These are phyloP conservation scores for Drosophila helvetica DNA, from an alignment of 2,888 invertebrate species.

Conservation along the genomic window DNA sequence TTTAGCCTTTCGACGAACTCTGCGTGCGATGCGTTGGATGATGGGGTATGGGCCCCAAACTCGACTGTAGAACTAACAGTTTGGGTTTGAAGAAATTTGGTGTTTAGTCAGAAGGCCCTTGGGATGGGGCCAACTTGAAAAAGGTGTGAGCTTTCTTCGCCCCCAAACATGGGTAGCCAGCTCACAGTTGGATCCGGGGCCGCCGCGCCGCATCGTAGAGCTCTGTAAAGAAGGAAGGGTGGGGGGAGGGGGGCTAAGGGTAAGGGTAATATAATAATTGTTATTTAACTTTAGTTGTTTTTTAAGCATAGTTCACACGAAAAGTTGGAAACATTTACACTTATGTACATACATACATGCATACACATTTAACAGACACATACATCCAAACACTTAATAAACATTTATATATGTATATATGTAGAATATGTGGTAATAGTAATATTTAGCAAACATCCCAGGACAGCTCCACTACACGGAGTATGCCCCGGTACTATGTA, in stretches of 20 bases:
- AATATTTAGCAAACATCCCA: constrained; percentile 70
- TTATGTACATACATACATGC: constrained; percentile 72
- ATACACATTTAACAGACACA: constrained; percentile 57
- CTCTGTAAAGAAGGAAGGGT: constrained; percentile 23
- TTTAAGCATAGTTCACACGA: constrained; percentile 75
- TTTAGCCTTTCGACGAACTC: constrained; percentile 41
- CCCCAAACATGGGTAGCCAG: constrained; percentile 47
- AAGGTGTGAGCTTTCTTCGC: constrained; percentile 73
- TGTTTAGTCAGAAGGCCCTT: constrained; percentile 69
- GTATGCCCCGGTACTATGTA: constrained; percentile 51
- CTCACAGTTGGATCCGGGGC: constrained; percentile 51
- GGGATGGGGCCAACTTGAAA: constrained; percentile 59
- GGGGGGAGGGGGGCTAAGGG: constrained; percentile 29
- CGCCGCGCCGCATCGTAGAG: constrained; percentile 2
- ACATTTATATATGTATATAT: constrained; percentile 65
- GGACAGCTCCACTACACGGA: no score
- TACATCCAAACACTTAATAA: constrained; percentile 73
- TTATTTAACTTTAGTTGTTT: constrained; percentile 69
- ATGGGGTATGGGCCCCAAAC: constrained; percentile 3
- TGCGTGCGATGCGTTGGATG: neutral
- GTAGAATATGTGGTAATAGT: constrained; percentile 71
- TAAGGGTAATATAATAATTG: constrained; percentile 59
- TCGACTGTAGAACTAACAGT: constrained; percentile 61
- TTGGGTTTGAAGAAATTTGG: constrained; percentile 70
- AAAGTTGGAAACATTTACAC: constrained; percentile 73